Conservation (phyloP, 1,140 invertebrate genomes). For the Diploscapter pachys region DNA sequence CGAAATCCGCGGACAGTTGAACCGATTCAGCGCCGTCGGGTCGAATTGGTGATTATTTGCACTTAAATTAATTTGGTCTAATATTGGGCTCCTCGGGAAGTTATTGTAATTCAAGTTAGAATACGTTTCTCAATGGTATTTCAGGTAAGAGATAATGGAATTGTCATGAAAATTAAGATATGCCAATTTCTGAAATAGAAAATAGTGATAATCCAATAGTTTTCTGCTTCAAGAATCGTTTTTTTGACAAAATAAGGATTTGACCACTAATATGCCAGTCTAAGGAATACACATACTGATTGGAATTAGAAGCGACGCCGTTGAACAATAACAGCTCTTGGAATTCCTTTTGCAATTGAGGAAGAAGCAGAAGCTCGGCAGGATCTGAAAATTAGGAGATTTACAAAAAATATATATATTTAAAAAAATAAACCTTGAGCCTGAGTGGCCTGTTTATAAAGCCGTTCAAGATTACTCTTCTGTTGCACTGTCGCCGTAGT, state of each 20-base stretch:
- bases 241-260: too few species aligned
- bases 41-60: conserved; percentile 15
- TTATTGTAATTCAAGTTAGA: conserved; percentile 8
- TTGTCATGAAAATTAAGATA: too few species aligned
- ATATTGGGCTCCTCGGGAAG: not conserved
- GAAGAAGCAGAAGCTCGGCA: conserved; percentile 36
- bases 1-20: conserved; percentile 51
- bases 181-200: too few species aligned
- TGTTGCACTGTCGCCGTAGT: conserved; percentile 25
- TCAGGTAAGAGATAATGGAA: too few species aligned
- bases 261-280: too few species aligned
- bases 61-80: not conserved
- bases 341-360: conserved; percentile 54
- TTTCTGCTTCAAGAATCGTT: too few species aligned
- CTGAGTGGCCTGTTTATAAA: conserved; percentile 26
- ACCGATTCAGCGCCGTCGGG: conserved; percentile 11
- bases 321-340: conserved; percentile 38
- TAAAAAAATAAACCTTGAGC: not conserved
- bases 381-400: too few species aligned
- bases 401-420: too few species aligned
- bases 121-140: too few species aligned
- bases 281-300: conserved; percentile 19
- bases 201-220: too few species aligned
- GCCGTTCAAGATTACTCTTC: conserved; percentile 12
- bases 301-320: conserved; percentile 36